Percentiles rank a stretch among this genome's conserved stretches.
Evolutionary conservation across 2,113 vertebrate species (phyloP).

Genomic region (Brienomyrus brachyistius): DNA sequence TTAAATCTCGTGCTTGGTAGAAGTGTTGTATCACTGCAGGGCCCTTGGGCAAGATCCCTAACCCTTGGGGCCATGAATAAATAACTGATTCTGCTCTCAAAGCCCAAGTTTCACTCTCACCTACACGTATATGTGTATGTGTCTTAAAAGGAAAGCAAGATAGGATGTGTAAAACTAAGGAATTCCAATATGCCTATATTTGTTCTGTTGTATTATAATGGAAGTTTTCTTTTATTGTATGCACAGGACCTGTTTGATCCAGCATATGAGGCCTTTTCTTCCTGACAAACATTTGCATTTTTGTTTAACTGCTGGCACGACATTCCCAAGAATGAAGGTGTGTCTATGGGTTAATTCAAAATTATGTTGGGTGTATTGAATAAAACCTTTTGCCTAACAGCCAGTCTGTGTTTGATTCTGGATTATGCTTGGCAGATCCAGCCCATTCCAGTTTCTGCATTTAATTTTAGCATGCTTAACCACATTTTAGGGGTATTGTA

Average conservation of each 20-base stretch:
- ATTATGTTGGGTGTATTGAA: background rate
- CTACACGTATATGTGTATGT: background rate
- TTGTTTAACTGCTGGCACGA: background rate
- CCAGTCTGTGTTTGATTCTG: background rate
- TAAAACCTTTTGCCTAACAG: background rate
- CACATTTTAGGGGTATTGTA: conserved; percentile 5
- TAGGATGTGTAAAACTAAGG: background rate
- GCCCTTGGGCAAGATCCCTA: background rate
- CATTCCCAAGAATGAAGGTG: background rate
- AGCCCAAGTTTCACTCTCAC: background rate
- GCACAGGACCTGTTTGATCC: background rate
- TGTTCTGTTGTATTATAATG: background rate
- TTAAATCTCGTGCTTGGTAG: background rate
- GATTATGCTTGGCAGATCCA: background rate
- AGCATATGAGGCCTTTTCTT: background rate
- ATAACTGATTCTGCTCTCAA: background rate
- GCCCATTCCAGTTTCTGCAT: background rate
- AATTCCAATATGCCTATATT: background rate
- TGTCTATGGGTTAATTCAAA: background rate
- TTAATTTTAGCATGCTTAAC: background rate
- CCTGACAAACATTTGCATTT: background rate
- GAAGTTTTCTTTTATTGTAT: background rate
- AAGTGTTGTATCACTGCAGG: background rate
- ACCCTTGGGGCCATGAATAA: background rate
- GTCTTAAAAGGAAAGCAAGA: background rate